Evolutionary conservation across 2,113 vertebrate species (phyloP), one percentile per base, ranked within the genome.

Genomic region (Todiramphus chloris): DNA sequence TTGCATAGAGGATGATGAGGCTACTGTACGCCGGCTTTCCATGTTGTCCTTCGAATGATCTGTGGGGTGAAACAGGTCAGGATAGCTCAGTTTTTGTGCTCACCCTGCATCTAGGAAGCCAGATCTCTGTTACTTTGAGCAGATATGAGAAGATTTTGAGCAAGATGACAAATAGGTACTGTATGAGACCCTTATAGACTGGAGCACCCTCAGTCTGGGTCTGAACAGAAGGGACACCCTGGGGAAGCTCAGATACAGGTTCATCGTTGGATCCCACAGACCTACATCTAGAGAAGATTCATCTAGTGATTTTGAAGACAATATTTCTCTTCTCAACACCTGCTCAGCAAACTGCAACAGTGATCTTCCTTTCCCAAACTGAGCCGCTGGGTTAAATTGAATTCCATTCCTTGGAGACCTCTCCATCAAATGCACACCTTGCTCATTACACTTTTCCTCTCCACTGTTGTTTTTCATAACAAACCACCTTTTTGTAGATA

Each of bases 321-420:
- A 14, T 7, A 10, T 7, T 86, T 5, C 11, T 64, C 30, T 78
- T 81, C 33, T 18, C 18, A 72, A 37, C 28, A 83, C 41, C 59
- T 70, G 20, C 66, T 78, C 50, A 50, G 46, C 31, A 24, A 91
- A 77, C 39, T 87, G 30, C 33, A 67, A 33, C 53, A 18, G 33
- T 68, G 74, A 90, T 73, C 31, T 60, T 92, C 53, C n/a, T 93
- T 94, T 89, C 64, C 66, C 75, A 70, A 46, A 27, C 39, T 64
- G 72, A 93, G 74, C 69, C 89, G 56, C 56, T 56, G 43, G 41
- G 58, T 84, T 90, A 78, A 93, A 94, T 75, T 94, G 51, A 78
- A 78, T 95, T 94, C 72, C 31, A 50, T 64, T 28, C 76, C 46
- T 89, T 75, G 64, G 75, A 91, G 92, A 90, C 58, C 13, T 91